Percentiles rank a stretch among this genome's conserved stretches.
Conservation (phyloP, 2,113 vertebrate genomes). For the Campylomormyrus numenius region DNA sequence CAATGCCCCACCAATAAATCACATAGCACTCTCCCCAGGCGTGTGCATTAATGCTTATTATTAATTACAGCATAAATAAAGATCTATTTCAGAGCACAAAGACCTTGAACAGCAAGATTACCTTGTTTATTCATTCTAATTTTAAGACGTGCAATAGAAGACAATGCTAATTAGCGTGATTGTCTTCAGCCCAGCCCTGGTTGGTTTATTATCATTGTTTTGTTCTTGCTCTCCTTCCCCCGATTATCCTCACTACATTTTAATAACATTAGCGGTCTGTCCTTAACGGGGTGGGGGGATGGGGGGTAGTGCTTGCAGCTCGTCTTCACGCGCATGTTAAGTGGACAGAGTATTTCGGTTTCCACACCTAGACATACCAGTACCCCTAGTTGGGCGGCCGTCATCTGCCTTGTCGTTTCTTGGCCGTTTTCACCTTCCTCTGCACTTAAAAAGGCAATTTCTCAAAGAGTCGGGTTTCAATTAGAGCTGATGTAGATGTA, state of each 20-base stretch:
- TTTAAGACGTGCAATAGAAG: background rate
- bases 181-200: background rate
- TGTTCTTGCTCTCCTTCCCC: background rate
- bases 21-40: background rate
- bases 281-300: background rate
- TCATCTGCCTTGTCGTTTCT: constrained; percentile 60
- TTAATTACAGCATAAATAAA: constrained; percentile 9
- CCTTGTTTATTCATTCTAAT: constrained; percentile 5
- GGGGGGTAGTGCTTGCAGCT: background rate
- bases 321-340: constrained; percentile 29
- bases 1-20: background rate
- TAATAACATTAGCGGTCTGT: background rate
- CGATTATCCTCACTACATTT: background rate
- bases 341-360: constrained; percentile 32
- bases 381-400: constrained; percentile 39
- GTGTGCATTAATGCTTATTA: background rate
- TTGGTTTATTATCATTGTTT: background rate
- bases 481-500: constrained; percentile 57
- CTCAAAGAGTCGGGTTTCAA: constrained; percentile 64
- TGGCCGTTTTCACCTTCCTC: constrained; percentile 66
- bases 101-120: constrained; percentile 42
- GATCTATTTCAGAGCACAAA: constrained; percentile 48
- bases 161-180: background rate
- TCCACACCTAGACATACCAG: constrained; percentile 29
- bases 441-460: constrained; percentile 72